phyloP scores from a whole-genome alignment of 2,797 vertebrate genomes.

The Triplophysa yarkandensis region DNA sequence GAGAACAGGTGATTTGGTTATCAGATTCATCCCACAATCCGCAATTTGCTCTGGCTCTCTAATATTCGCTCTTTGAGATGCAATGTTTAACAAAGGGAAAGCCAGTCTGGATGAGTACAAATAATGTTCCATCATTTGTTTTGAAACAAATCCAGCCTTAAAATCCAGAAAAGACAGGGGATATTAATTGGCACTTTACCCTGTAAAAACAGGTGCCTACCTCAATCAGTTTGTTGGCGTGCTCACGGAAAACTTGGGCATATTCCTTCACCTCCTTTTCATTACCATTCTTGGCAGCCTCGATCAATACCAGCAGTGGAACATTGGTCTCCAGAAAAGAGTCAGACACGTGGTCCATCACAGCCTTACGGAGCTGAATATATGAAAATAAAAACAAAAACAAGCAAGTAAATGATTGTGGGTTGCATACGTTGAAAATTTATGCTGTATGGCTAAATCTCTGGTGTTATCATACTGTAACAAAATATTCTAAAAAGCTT shows the following conservation, averaged over 20 bases:
- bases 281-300: conserved; percentile 98
- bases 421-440: no score
- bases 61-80: not conserved
- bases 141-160: conserved; percentile 28
- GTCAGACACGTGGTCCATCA: conserved; percentile 99
- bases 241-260: conserved; percentile 98
- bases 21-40: conserved; percentile 9
- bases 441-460: no score
- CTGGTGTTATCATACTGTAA: no score
- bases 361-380: conserved; percentile 93
- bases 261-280: conserved; percentile 99
- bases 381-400: conserved; percentile 10
- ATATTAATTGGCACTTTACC: conserved; percentile 32
- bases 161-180: conserved; percentile 12
- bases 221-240: conserved; percentile 98
- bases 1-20: conserved; percentile 1
- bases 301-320: conserved; percentile 95
- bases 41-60: not conserved
- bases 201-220: conserved; percentile 68
- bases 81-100: conserved; percentile 26
- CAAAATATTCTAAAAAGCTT: no score
- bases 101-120: conserved; percentile 21
- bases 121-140: conserved; percentile 46
- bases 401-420: no score
- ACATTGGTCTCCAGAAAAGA: conserved; percentile 99